phyloP scores from a whole-genome alignment of 2,888 invertebrate genomes.

The Cetonia aurata region DNA sequence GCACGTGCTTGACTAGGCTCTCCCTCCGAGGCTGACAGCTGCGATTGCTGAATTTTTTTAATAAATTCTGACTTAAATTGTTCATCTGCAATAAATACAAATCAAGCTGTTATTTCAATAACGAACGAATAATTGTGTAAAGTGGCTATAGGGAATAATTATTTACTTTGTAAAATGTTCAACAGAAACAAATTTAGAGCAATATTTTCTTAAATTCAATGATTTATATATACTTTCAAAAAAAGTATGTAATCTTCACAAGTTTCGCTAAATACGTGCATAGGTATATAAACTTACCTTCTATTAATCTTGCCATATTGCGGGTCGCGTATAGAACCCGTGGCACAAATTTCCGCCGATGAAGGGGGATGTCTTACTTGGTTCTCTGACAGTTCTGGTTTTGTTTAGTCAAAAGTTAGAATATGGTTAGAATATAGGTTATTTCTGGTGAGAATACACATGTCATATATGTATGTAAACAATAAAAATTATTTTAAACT shows the following conservation, averaged over 20 bases:
- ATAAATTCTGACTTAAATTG: constrained; percentile 20
- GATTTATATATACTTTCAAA: background rate
- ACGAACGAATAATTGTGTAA: background rate
- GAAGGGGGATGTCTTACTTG: too few species aligned
- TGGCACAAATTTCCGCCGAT: too few species aligned
- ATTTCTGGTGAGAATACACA: too few species aligned
- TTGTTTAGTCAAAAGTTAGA: too few species aligned
- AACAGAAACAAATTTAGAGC: background rate
- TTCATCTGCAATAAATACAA: constrained; percentile 10
- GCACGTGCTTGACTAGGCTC: background rate
- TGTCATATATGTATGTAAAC: too few species aligned
- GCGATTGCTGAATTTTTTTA: background rate
- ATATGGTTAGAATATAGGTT: too few species aligned
- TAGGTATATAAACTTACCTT: constrained; percentile 9
- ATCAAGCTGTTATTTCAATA: background rate
- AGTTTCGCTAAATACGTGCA: background rate
- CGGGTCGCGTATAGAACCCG: too few species aligned
- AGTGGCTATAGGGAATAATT: background rate
- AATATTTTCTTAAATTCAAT: background rate
- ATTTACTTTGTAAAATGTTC: background rate
- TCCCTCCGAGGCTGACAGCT: background rate
- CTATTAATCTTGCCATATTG: background rate
- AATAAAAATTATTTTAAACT: too few species aligned
- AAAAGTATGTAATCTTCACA: too few species aligned
- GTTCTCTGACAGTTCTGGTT: too few species aligned